A percentile compares a stretch with the other conserved stretches of the same genome.
Conservation (phyloP, 2,888 invertebrate species). For the Stenoptilia bipunctidactyla region DNA sequence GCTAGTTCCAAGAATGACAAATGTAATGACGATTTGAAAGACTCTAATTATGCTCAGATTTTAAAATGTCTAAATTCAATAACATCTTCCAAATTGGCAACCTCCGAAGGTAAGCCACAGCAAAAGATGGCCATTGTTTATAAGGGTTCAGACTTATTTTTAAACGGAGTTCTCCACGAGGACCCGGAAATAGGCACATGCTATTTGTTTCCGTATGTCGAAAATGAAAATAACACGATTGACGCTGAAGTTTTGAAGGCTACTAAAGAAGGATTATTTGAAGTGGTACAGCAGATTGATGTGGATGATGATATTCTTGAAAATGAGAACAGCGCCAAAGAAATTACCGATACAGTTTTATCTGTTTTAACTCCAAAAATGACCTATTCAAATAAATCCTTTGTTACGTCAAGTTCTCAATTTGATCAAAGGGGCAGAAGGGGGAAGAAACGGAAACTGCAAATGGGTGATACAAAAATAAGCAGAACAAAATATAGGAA, state of each 20-base stretch:
- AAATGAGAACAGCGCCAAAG: conserved; percentile 8
- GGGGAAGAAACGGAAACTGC: conserved; percentile 33
- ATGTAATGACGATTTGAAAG: too few relatives aligned
- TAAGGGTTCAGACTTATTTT: conserved; percentile 18
- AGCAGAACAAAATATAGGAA: conserved; percentile 24
- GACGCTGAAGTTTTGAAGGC: conserved; percentile 7
- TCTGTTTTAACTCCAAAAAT: conserved; percentile 22
- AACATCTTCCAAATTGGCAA: too few relatives aligned
- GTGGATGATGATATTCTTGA: conserved; percentile 3
- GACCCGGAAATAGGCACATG: conserved; percentile 32
- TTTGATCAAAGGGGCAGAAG: conserved; percentile 12
- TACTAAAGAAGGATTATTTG: conserved; percentile 10
- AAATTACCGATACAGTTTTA: too few relatives aligned
- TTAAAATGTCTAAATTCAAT: too few relatives aligned
- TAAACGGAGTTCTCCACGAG: conserved; percentile 35
- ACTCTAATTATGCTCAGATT: too few relatives aligned
- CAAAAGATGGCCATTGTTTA: too few relatives aligned
- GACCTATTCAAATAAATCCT: conserved; percentile 31
- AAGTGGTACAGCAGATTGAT: conserved; percentile 14
- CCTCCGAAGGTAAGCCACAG: too few relatives aligned
- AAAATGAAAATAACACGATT: conserved; percentile 8
- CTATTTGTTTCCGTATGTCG: conserved; percentile 31
- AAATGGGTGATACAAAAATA: conserved; percentile 23
- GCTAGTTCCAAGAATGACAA: too few relatives aligned
- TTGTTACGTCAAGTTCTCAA: conserved; percentile 2